phyloP scores from a whole-genome alignment of 2,113 vertebrate species.

The Mungos mungo region DNA sequence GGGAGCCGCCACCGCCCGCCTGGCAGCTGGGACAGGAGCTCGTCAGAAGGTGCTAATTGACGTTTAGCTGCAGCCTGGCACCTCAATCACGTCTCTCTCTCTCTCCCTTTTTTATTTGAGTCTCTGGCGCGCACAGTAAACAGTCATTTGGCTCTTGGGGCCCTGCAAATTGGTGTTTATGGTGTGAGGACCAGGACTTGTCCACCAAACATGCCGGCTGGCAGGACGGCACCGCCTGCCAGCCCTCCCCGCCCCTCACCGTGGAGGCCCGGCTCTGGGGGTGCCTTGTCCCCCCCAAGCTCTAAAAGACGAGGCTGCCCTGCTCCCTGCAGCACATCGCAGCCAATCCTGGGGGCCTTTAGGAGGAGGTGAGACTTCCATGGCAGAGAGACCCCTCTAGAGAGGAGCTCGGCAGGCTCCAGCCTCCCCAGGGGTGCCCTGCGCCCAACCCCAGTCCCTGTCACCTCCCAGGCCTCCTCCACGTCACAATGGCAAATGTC shows the following conservation, averaged over 20 bases:
- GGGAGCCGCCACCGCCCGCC: not conserved
- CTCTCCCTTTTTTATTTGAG: conserved; percentile 23
- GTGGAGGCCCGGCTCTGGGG: not conserved
- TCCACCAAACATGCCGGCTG: conserved; percentile 60
- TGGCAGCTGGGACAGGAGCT: conserved; percentile 40
- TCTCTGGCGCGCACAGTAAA: conserved; percentile 67
- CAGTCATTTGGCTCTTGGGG: conserved; percentile 78
- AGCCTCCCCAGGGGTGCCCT: no score
- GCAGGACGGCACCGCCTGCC: not conserved
- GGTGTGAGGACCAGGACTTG: conserved; percentile 65
- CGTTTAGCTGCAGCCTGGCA: conserved; percentile 70
- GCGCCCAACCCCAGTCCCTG: not conserved
- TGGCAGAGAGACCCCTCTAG: not conserved
- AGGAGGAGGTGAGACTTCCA: not conserved
- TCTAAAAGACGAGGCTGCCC: not conserved
- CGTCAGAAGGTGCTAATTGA: conserved; percentile 76
- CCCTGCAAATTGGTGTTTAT: conserved; percentile 81
- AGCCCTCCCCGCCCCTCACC: not conserved
- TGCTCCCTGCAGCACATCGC: not conserved
- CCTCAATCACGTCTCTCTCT: conserved; percentile 1
- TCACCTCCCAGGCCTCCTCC: not conserved
- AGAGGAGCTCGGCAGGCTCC: not conserved
- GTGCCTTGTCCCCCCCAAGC: not conserved
- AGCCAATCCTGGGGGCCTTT: not conserved
- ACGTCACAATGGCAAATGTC: not conserved